These are phyloP conservation scores for Drosophila infuscata DNA, from an alignment of 2,888 invertebrate species.

Conservation along the genomic window DNA sequence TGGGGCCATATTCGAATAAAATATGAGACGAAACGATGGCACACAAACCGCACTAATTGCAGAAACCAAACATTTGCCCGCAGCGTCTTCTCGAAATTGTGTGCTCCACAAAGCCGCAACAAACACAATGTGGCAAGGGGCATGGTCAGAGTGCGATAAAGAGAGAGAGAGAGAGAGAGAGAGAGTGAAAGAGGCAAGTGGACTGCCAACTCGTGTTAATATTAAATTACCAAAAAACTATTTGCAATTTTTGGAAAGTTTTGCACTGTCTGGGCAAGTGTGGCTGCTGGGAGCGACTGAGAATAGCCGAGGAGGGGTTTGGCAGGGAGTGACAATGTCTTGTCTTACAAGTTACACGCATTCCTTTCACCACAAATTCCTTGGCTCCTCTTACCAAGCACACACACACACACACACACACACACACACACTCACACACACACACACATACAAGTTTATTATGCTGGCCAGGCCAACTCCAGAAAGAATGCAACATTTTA, in stretches of 20 bases:
- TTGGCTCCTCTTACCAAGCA: slow-evolving; percentile 35
- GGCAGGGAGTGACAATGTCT: slow-evolving; percentile 43
- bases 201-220: slow-evolving; percentile 69
- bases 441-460: slow-evolving; percentile 64
- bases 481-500: slow-evolving; percentile 77
- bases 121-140: slow-evolving; percentile 22
- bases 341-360: slow-evolving; percentile 71
- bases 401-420: not conserved
- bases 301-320: not conserved
- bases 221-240: slow-evolving; percentile 72
- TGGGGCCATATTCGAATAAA: slow-evolving; percentile 33
- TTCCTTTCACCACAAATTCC: slow-evolving; percentile 68
- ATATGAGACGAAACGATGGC: slow-evolving; percentile 48
- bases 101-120: slow-evolving; percentile 30
- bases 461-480: slow-evolving; percentile 53
- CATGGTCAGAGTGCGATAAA: not conserved
- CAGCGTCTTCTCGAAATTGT: slow-evolving; percentile 40
- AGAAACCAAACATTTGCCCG: slow-evolving; percentile 53
- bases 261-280: slow-evolving; percentile 49
- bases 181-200: slow-evolving; percentile 31
- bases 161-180: not conserved
- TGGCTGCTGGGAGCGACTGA: not conserved
- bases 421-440: slow-evolving; percentile 14
- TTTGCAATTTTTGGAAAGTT: slow-evolving; percentile 70
- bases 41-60: slow-evolving; percentile 62